These are phyloP conservation scores for Phoronis australis DNA, from an alignment of 2,888 invertebrate species.

Conservation along the genomic window DNA sequence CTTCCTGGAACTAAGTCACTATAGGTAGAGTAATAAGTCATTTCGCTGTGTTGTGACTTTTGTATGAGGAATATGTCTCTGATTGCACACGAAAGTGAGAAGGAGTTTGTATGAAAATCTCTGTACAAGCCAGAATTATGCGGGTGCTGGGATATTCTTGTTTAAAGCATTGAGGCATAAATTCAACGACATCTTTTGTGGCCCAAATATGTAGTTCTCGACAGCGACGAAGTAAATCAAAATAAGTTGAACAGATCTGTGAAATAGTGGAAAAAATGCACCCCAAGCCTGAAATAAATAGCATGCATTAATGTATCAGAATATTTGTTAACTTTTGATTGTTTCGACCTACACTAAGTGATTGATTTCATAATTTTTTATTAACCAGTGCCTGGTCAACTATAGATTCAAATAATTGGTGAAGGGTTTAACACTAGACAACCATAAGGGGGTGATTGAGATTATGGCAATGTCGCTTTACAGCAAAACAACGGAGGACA, in stretches of 20 bases:
- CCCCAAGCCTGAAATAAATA: slow-evolving; percentile 7
- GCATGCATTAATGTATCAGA: too few species aligned
- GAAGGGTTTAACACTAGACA: too few species aligned
- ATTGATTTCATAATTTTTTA: too few species aligned
- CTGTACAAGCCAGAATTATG: slow-evolving; percentile 12
- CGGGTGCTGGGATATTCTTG: slow-evolving; percentile 10
- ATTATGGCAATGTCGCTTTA: too few species aligned
- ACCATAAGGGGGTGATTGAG: too few species aligned
- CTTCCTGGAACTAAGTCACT: slow-evolving; percentile 7
- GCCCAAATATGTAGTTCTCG: slow-evolving; percentile 11
- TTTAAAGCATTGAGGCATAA: slow-evolving; percentile 10
- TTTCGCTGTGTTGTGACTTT: slow-evolving; percentile 8
- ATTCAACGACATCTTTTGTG: slow-evolving; percentile 2
- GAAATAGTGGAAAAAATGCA: slow-evolving; percentile 8
- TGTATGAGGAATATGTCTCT: slow-evolving; percentile 7
- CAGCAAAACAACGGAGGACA: too few species aligned
- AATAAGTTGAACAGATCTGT: slow-evolving; percentile 7
- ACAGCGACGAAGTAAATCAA: slow-evolving; percentile 6
- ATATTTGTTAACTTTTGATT: too few species aligned
- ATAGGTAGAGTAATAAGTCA: slow-evolving; percentile 9
- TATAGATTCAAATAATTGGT: too few species aligned
- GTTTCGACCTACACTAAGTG: too few species aligned
- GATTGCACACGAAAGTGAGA: too few species aligned
- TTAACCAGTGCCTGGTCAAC: too few species aligned
- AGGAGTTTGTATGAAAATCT: slow-evolving; percentile 11